These are phyloP conservation scores for Crossoptilon crossoptilon DNA, from an alignment of 2,797 vertebrate genomes.

Conservation along the genomic window DNA sequence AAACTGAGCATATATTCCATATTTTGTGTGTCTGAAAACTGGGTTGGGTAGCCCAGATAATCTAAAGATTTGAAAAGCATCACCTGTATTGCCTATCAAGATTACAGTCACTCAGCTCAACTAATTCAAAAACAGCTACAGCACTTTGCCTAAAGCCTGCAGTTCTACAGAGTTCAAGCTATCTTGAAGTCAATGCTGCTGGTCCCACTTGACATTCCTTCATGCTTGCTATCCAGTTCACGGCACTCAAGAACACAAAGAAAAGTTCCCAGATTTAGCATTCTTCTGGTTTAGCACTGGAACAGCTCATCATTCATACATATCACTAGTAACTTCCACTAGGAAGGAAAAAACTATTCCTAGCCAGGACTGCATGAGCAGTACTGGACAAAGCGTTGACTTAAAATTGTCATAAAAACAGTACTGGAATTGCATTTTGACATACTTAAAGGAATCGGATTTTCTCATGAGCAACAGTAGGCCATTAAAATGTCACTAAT, in stretches of 20 bases:
- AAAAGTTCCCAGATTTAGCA: background rate
- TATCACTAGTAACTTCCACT: background rate
- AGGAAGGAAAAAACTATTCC: background rate
- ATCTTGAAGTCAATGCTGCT: fast-evolving
- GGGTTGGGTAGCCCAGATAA: background rate
- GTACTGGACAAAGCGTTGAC: background rate
- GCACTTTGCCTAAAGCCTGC: background rate
- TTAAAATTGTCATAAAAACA: background rate
- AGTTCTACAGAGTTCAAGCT: background rate
- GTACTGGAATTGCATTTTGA: background rate
- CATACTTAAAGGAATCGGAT: background rate
- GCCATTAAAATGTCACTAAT: background rate
- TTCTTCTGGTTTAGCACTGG: background rate
- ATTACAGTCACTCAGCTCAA: background rate
- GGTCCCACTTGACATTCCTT: background rate
- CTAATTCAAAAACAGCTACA: background rate
- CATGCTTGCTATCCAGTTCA: background rate
- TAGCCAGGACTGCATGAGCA: fast-evolving
- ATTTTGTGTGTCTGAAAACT: background rate
- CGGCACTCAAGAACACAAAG: background rate
- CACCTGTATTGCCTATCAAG: background rate
- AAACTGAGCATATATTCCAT: background rate
- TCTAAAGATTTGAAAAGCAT: background rate
- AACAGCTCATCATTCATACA: background rate
- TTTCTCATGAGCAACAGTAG: background rate